Evolutionary conservation across 2,888 invertebrate species (phyloP).

Genomic region (Lomographa bimaculata): DNA sequence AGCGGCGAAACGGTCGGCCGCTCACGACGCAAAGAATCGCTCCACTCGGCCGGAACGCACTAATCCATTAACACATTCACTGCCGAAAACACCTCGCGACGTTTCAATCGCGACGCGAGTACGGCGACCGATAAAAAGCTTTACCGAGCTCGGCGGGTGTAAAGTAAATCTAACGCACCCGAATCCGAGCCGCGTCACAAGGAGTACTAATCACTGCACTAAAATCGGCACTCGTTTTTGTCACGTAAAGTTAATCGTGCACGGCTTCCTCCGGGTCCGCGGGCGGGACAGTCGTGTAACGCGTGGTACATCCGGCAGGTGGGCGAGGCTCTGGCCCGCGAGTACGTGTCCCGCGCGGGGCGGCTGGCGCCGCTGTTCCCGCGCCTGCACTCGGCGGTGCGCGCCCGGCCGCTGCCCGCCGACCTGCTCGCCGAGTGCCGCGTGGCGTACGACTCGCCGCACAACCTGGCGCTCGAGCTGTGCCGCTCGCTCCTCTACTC

Average conservation of each 20-base stretch:
- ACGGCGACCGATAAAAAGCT: too few species aligned
- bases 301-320: too few species aligned
- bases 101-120: not conserved
- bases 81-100: too few species aligned
- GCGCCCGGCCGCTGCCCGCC: constrained; percentile 60
- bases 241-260: too few species aligned
- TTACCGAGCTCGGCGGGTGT: too few species aligned
- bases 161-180: too few species aligned
- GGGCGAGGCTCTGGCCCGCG: constrained; percentile 43
- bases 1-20: constrained; percentile 58
- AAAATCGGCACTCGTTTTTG: too few species aligned
- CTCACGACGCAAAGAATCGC: constrained; percentile 45
- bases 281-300: too few species aligned
- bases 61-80: too few species aligned
- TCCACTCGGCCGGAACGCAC: constrained; percentile 55
- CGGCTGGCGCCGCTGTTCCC: constrained; percentile 60
- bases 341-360: constrained; percentile 66
- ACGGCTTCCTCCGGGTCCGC: too few species aligned
- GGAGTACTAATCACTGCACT: too few species aligned
- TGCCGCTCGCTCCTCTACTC: constrained; percentile 57
- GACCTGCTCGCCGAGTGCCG: constrained; percentile 48
- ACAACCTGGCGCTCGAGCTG: constrained; percentile 61
- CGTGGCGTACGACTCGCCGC: constrained; percentile 39
- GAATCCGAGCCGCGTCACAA: too few species aligned
- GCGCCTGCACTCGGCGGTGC: constrained; percentile 43